Evolutionary conservation across 2,888 invertebrate genomes (phyloP), one percentile per base, ranked within the genome.

Genomic region (Carcina quercana): DNA sequence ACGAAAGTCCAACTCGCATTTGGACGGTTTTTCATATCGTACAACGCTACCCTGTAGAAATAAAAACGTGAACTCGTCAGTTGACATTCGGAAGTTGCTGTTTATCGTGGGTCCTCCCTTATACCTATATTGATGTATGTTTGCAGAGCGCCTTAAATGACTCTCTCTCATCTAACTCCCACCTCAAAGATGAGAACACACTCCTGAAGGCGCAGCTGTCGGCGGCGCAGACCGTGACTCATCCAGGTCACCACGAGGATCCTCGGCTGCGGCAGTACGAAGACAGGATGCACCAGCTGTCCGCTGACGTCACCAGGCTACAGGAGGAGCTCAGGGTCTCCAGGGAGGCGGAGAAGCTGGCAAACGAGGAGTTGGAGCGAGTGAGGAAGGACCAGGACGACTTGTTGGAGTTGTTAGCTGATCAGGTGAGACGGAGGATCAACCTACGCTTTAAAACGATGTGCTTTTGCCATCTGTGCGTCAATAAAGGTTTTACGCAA

Each of bases 381-480:
- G 58, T 95, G 40, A 89, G 87, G 58, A 94, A 91, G 59, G 98
- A 98, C 58, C 97, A 98, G 67, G 98, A 98, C 49, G 97, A 98
- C 72, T 74, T 98, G 40, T 72, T 98, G 34, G 92, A 94, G 56
- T 74, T 98, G 35, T 80, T 98, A 21, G 91, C 95, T 1, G 96
- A 98, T 66, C 97, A 98, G 85, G 97, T 83, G 28, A 31, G 45
- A 20, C 6, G 13, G 8, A 3, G 8, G 3, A 10, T n/a, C n/a
- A n/a, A n/a, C n/a, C n/a, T n/a, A n/a, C n/a, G n/a, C n/a, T n/a
- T n/a, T n/a, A n/a, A n/a, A n/a, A n/a, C n/a, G n/a, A n/a, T n/a
- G n/a, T n/a, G n/a, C n/a, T n/a, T n/a, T n/a, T n/a, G n/a, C n/a
- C n/a, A n/a, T n/a, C n/a, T n/a, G n/a, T n/a, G n/a, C n/a, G n/a